A percentile compares a stretch with the other conserved stretches of the same genome.
These are phyloP conservation scores for Oxyura jamaicensis DNA, from an alignment of 2,113 vertebrate species.

Conservation along the genomic window DNA sequence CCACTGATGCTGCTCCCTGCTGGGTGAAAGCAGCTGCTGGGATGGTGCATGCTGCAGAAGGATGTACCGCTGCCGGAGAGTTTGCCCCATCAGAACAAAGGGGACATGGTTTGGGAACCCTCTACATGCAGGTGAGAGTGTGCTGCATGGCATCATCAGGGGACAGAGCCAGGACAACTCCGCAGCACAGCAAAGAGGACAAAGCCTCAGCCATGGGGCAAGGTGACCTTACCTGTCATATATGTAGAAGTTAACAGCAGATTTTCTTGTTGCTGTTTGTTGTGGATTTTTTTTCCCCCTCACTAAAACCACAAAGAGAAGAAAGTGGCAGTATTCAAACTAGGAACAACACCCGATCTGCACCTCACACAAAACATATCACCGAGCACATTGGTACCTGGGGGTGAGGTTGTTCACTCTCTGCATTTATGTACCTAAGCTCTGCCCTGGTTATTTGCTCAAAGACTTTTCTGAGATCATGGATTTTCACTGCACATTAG, in stretches of 20 bases:
- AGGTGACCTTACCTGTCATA: neutral
- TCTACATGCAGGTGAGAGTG: accelerated
- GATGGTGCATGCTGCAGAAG: accelerated
- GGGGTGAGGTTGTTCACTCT: neutral
- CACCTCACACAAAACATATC: neutral
- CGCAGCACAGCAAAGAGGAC: neutral
- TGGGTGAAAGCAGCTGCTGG: neutral
- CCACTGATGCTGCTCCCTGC: neutral
- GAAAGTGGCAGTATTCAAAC: neutral
- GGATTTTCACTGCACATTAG: neutral
- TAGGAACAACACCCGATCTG: neutral
- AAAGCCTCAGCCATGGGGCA: accelerated
- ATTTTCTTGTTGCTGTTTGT: neutral
- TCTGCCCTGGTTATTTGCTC: constrained; percentile 31
- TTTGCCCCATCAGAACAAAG: accelerated
- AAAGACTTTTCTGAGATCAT: constrained; percentile 1
- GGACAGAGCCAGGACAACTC: neutral
- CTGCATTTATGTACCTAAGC: neutral
- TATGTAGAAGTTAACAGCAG: accelerated
- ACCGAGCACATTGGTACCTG: neutral
- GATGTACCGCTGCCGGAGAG: neutral
- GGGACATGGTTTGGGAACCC: neutral
- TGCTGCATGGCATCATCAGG: neutral
- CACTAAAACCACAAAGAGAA: neutral
- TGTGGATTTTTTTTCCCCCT: neutral